Evolutionary conservation across 2,888 invertebrate genomes (phyloP), one percentile per base, ranked within the genome.

Genomic region (Parnassius glacialis): DNA sequence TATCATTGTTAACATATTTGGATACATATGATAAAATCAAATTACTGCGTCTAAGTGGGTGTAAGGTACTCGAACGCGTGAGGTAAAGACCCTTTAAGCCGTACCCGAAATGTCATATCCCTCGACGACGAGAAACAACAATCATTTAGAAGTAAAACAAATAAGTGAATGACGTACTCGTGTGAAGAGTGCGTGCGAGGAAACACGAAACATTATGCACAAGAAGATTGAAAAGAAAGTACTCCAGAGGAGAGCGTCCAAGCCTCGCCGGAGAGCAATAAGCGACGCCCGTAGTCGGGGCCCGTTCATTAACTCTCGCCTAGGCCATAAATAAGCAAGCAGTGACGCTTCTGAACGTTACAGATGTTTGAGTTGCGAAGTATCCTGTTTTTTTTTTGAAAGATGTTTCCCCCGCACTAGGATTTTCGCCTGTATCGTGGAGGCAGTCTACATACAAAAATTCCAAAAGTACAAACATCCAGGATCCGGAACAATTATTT

Each of bases 211-310:
- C 85, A 89, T 89, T 89, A 88, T 90, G 86, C 89, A 87, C 85
- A 84, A 85, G 85, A 80, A 84, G 84, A 83, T 85, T 89, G 89
- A 87, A 88, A 86, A 88, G 88, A 88, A 88, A 85, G 85, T 84
- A 59, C 87, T 87, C 81, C 80, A 87, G 81, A 81, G 76, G 81
- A 87, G 87, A 81, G 87, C 85, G 89, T 86, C 89, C 89, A 75
- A 85, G 85, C 73, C 84, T 77, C 80, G 76, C 67, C 80, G 75
- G 84, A 87, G 87, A 82, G 88, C 85, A 86, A 89, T 88, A 85
- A 87, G 83, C 87, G 86, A 84, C 87, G 84, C 85, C 81, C 79
- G 85, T 79, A 81, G 80, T 70, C 84, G 80, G 64, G 70, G 70
- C 78, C 80, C 80, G 85, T 86, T 87, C 90, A 85, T 89, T 88